phyloP scores from a whole-genome alignment of 2,797 vertebrate genomes.

The Enteromius afrohamiltoni region DNA sequence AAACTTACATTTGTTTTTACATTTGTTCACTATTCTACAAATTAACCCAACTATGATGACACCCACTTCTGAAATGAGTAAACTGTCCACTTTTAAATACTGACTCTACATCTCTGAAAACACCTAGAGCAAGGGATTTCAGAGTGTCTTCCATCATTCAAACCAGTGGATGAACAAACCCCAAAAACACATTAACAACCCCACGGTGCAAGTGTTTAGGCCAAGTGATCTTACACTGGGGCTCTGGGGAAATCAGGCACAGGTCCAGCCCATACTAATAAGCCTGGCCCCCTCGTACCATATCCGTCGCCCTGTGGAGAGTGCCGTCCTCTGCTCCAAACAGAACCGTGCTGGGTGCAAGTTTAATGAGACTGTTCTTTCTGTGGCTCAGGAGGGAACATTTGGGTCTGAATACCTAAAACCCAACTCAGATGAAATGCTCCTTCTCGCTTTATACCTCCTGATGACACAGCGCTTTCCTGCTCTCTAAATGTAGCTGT shows the following conservation, averaged over 20 bases:
- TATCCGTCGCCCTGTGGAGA: conserved; percentile 27
- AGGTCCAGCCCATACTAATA: conserved; percentile 60
- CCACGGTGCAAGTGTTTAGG: conserved; percentile 42
- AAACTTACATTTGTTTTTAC: neutral
- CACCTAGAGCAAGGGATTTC: neutral
- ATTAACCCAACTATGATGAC: neutral
- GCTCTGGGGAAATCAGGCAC: conserved; percentile 64
- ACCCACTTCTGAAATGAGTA: neutral
- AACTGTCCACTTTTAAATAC: neutral
- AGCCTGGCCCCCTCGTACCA: conserved; percentile 37
- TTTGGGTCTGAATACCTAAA: conserved; percentile 45
- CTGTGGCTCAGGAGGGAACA: conserved; percentile 11
- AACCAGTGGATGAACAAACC: conserved; percentile 54
- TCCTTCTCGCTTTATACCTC: conserved; percentile 41
- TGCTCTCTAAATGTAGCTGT: conserved; percentile 43
- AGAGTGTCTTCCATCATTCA: conserved; percentile 45
- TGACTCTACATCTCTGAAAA: neutral
- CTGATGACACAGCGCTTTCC: conserved; percentile 56
- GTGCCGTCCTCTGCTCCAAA: conserved; percentile 39
- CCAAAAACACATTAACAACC: conserved; percentile 51
- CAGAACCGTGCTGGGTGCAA: neutral
- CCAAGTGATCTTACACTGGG: conserved; percentile 59
- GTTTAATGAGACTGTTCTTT: conserved; percentile 55
- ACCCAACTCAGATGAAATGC: conserved; percentile 32
- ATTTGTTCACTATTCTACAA: neutral